Percentiles rank a stretch among this genome's conserved stretches.
phyloP scores from a whole-genome alignment of 1,140 invertebrate genomes.

The Agrypnia vestita region DNA sequence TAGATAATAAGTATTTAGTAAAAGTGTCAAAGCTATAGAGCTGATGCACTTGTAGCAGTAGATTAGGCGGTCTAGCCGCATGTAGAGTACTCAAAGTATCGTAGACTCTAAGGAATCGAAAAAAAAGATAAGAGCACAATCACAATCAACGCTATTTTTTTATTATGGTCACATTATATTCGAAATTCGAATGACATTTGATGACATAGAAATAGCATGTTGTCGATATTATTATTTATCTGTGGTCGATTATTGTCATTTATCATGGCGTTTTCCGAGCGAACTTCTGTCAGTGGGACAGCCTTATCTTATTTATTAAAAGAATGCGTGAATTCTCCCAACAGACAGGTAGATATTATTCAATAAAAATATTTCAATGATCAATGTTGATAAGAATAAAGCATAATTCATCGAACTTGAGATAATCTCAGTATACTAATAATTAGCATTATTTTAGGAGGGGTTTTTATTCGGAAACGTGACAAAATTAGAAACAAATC shows the following conservation, averaged over 20 bases:
- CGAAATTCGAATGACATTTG: not conserved
- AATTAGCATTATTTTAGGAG: slow-evolving; percentile 70
- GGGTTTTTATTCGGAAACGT: slow-evolving; percentile 79
- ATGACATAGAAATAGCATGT: not conserved
- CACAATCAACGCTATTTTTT: no score
- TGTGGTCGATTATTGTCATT: no score
- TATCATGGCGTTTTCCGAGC: slow-evolving; percentile 69
- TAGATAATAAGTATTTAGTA: no score
- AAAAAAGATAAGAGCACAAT: no score
- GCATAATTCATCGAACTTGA: not conserved
- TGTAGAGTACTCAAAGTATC: no score
- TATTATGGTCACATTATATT: no score
- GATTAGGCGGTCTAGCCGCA: no score
- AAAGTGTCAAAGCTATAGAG: no score
- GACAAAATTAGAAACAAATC: slow-evolving; percentile 75
- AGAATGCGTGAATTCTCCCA: slow-evolving; percentile 75
- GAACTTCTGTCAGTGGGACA: slow-evolving; percentile 73
- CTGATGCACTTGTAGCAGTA: no score
- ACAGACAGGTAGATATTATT: slow-evolving; percentile 72
- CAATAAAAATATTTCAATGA: slow-evolving; percentile 1
- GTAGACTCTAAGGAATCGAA: no score
- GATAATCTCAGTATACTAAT: not conserved
- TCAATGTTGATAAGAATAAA: not conserved
- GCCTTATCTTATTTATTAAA: slow-evolving; percentile 77
- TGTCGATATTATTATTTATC: no score